A percentile compares a stretch with the other conserved stretches of the same genome.
phyloP scores from a whole-genome alignment of 2,888 invertebrate genomes.

The Synanthedon myopaeformis region DNA sequence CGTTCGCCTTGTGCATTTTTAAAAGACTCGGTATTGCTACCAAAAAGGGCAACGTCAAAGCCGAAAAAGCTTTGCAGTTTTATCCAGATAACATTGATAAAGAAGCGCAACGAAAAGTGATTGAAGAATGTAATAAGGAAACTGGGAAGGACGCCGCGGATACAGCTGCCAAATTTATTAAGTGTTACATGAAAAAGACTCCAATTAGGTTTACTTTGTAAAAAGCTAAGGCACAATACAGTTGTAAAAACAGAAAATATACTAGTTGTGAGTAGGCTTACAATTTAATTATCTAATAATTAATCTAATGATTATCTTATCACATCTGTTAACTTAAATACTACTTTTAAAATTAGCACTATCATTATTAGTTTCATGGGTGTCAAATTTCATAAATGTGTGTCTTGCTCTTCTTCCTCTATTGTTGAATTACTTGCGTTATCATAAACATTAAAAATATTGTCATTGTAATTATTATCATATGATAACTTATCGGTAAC shows the following conservation, averaged over 20 bases:
- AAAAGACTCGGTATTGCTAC: conserved; percentile 16
- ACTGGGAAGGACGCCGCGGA: conserved; percentile 22
- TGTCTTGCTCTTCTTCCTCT: conserved; percentile 34
- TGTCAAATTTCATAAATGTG: conserved; percentile 28
- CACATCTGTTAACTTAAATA: too few species aligned
- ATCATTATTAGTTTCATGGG: too few species aligned
- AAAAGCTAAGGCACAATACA: not conserved
- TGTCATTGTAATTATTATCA: conserved; percentile 8
- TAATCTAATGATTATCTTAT: too few species aligned
- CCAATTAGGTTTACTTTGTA: not conserved
- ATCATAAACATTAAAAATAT: conserved; percentile 9
- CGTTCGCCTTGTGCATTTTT: conserved; percentile 26
- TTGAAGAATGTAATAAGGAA: conserved; percentile 26
- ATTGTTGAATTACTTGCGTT: conserved; percentile 20
- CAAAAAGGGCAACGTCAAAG: conserved; percentile 21
- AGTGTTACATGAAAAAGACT: conserved; percentile 3
- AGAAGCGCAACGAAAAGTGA: conserved; percentile 19
- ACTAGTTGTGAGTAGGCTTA: too few species aligned
- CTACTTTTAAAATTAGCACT: too few species aligned
- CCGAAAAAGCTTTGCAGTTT: conserved; percentile 21
- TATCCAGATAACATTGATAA: conserved; percentile 21
- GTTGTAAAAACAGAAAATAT: too few species aligned
- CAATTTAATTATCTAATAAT: too few species aligned
- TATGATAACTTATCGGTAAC: conserved; percentile 21
- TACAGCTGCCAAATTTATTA: conserved; percentile 8